Evolutionary conservation across 64 coral and sea anemone genomes (phyloP).

Genomic region (Montipora cactus): DNA sequence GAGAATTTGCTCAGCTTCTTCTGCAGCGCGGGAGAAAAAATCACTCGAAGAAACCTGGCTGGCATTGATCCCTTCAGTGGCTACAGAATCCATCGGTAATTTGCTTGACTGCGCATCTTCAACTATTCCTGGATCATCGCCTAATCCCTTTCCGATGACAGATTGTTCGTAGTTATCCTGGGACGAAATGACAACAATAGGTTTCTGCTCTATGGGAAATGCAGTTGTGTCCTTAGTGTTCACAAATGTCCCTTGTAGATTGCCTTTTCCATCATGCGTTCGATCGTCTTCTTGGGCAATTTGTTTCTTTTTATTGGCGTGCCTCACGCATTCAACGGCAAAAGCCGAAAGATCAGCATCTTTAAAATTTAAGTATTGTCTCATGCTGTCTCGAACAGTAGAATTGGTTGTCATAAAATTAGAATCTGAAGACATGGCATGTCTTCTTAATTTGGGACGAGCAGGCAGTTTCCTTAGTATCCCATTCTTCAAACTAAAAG

Average conservation of each 20-base stretch:
- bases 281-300: neutral
- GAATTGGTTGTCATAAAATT: neutral
- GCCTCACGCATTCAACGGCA: conserved; percentile 30
- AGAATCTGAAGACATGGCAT: neutral
- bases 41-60: neutral
- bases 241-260: neutral
- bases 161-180: conserved; percentile 8
- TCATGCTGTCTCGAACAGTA: conserved; percentile 38
- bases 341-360: conserved; percentile 50
- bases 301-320: conserved; percentile 51
- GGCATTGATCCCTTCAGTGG: neutral
- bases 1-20: conserved; percentile 29
- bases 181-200: neutral
- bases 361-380: conserved; percentile 43
- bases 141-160: neutral
- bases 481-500: neutral
- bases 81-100: neutral
- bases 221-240: neutral
- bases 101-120: neutral
- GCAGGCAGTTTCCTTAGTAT: neutral
- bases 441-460: neutral
- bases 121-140: neutral
- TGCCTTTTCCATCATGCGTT: neutral
- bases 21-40: conserved; percentile 17
- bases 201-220: neutral